Evolutionary conservation across 1,140 invertebrate species (phyloP), one percentile per base, ranked within the genome.

Genomic region (Tetramorium alpestre): DNA sequence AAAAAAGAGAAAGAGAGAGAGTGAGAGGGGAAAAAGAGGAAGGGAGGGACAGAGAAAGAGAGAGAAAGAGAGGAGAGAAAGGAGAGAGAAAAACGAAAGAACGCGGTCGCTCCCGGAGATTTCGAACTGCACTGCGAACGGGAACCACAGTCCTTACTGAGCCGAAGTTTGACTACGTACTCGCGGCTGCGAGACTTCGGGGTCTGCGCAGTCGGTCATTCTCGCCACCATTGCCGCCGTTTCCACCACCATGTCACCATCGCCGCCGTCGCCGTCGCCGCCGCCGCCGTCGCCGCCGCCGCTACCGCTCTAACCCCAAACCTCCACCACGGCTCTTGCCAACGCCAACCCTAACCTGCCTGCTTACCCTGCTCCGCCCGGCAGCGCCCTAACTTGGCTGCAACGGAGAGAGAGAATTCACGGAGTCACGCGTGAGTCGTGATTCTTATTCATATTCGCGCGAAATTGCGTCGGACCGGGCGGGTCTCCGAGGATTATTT

Each of bases 131-230:
- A 92, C 92, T 93, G 92, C 93, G 91, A 93, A 92, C 91, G 91
- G 93, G 91, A 92, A 93, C 91, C 91, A 90, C 93, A 92, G 87
- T 93, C 93, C 92, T 92, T 92, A 94, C 94, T 94, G 93, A 94
- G 89, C 92, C 91, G 86, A 87, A 91, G 91, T 93, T 92, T 89
- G 90, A 88, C 89, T 91, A 91, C 90, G 91, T 91, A 93, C 92
- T 93, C 91, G 90, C 89, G 88, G 92, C 88, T 91, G 90, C 89
- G 91, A 93, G 92, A 92, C 91, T 92, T 90, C 41, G 89, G 93
- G 93, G 88, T 93, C 93, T 94, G 93, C 93, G 93, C 93, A 94
- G 92, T 93, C 90, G 92, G 88, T 89, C 89, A 54, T 88, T 91
- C 89, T 88, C 56, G 58, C 54, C 85, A 88, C 77, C 84, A 62